Evolutionary conservation across 2,113 vertebrate genomes (phyloP).

Genomic region (Gymnorhina tibicen): DNA sequence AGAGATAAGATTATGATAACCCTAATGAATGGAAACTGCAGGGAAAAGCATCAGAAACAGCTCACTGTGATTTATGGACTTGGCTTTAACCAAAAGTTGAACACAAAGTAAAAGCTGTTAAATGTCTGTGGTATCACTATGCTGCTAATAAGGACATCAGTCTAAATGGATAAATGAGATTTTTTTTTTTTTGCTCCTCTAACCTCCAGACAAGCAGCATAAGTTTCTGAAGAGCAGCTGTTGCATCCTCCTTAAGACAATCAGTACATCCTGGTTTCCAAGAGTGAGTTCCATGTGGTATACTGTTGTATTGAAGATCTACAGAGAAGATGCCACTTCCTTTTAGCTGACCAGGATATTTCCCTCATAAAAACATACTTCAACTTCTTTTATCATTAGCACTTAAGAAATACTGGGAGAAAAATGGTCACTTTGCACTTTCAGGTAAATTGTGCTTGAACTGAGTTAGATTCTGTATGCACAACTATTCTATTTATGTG

Average conservation of each 20-base stretch:
- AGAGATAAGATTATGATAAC: not conserved
- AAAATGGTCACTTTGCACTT: rapidly evolving
- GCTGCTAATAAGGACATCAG: not conserved
- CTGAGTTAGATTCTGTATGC: not conserved
- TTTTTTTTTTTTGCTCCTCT: not conserved
- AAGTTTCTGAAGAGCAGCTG: not conserved
- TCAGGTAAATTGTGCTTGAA: not conserved
- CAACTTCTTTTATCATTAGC: not conserved
- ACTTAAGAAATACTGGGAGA: not conserved
- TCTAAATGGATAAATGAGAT: not conserved
- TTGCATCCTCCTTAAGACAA: not conserved
- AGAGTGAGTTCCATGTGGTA: not conserved
- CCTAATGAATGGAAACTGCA: not conserved
- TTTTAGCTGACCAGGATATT: not conserved
- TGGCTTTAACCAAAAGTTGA: not conserved
- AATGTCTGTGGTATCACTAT: not conserved
- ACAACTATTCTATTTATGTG: not conserved
- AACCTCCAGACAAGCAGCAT: not conserved
- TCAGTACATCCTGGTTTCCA: not conserved
- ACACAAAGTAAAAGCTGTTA: not conserved
- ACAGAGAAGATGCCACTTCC: not conserved
- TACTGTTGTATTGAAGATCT: not conserved
- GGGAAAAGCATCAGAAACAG: not conserved
- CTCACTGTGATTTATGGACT: not conserved
- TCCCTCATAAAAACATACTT: not conserved